Evolutionary conservation across 2,113 vertebrate genomes (phyloP).

Genomic region (Odocoileus hemionus): DNA sequence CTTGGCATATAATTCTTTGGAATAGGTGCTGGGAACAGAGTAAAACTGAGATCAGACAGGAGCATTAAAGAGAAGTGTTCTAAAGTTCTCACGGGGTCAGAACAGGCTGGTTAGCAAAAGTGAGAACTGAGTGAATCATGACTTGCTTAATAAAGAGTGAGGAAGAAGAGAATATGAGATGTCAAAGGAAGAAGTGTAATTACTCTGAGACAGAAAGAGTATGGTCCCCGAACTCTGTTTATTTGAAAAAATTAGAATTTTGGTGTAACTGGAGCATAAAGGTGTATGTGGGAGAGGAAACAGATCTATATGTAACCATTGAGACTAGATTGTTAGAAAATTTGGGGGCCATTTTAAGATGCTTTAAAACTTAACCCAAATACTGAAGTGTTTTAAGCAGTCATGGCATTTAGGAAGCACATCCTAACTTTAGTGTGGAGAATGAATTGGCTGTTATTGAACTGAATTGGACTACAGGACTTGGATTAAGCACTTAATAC

Average conservation of each 20-base stretch:
- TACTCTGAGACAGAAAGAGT: background rate
- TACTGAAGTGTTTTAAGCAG: background rate
- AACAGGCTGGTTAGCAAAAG: background rate
- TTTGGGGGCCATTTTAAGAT: background rate
- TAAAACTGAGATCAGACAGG: background rate
- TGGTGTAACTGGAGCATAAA: background rate
- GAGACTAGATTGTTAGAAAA: background rate
- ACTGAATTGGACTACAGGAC: background rate
- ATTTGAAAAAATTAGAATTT: background rate
- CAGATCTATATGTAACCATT: background rate
- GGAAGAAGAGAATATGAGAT: background rate
- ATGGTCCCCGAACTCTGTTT: background rate
- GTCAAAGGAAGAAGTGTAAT: background rate
- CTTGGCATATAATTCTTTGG: background rate
- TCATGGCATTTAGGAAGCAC: background rate
- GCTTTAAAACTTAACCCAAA: background rate
- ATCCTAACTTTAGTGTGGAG: background rate
- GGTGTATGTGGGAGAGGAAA: background rate
- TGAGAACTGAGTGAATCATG: background rate
- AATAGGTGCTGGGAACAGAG: background rate
- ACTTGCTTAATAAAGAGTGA: background rate
- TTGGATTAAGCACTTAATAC: background rate
- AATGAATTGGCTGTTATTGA: background rate
- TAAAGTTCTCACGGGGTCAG: background rate
- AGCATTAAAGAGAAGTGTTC: background rate